A percentile compares a stretch with the other conserved stretches of the same genome.
Conservation (phyloP, 2,113 vertebrate genomes). For the Muntiacus muntjak region DNA sequence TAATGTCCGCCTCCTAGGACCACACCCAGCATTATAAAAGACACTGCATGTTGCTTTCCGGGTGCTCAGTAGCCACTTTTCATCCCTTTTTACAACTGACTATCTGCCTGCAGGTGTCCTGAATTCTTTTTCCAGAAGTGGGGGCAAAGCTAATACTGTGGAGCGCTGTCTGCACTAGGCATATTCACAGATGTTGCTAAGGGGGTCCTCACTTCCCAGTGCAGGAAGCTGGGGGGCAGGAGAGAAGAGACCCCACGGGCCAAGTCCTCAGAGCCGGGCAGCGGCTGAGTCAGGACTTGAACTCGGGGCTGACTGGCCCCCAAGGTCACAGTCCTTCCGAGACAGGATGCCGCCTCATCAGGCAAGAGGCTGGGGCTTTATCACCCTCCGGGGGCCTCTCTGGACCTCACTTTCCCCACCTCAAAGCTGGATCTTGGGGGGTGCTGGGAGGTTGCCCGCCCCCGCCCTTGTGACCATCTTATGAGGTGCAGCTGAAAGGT, state of each 20-base stretch:
- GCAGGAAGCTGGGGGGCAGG: background rate
- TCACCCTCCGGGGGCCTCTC: accelerated
- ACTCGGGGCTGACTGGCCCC: background rate
- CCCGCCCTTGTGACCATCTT: background rate
- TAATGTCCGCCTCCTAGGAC: background rate
- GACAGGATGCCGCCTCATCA: accelerated
- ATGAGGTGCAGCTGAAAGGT: background rate
- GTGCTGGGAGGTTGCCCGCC: background rate
- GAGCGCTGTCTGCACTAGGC: background rate
- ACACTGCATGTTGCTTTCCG: background rate
- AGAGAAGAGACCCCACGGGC: background rate
- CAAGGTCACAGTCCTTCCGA: background rate
- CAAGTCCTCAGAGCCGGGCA: background rate
- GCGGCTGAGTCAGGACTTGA: background rate
- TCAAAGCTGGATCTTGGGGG: background rate
- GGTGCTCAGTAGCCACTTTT: background rate
- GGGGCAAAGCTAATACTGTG: background rate
- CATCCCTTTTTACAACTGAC: background rate
- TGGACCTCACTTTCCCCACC: background rate
- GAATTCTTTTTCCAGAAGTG: background rate
- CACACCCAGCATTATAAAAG: background rate
- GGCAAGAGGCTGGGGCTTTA: background rate
- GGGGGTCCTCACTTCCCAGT: background rate
- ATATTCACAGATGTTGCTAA: background rate
- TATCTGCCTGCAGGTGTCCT: background rate